A percentile compares a stretch with the other conserved stretches of the same genome.
Evolutionary conservation across 1,140 invertebrate species (phyloP).

Genomic region (Ylistrum balloti): DNA sequence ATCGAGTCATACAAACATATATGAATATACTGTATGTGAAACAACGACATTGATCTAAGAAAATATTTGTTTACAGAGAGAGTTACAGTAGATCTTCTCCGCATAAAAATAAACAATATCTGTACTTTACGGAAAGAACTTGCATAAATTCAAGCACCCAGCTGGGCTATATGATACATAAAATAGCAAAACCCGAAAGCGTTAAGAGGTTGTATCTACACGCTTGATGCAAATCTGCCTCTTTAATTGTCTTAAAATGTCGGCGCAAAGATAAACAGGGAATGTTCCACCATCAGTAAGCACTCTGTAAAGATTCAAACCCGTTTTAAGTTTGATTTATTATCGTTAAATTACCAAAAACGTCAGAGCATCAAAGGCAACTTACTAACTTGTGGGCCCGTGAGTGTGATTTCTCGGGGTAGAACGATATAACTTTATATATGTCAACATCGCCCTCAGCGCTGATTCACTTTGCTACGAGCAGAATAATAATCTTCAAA

Average conservation of each 20-base stretch:
- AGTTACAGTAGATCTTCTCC: background rate
- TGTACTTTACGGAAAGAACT: background rate
- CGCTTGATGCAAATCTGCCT: background rate
- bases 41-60: no score
- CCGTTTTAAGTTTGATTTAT: slow-evolving; percentile 40
- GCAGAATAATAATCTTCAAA: background rate
- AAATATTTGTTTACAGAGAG: background rate
- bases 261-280: slow-evolving; percentile 23
- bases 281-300: slow-evolving; percentile 4
- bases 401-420: background rate
- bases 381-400: background rate
- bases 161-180: background rate
- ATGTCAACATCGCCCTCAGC: background rate
- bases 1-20: no score
- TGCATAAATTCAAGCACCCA: background rate
- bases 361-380: background rate
- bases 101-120: background rate
- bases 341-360: background rate
- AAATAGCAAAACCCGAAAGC: slow-evolving; percentile 28
- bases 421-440: background rate
- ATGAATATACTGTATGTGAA: no score
- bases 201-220: background rate
- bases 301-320: background rate
- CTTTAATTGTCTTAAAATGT: slow-evolving; percentile 34
- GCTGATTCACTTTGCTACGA: background rate